These are phyloP conservation scores for Trematomus bernacchii DNA, from an alignment of 2,797 vertebrate species.

Conservation along the genomic window DNA sequence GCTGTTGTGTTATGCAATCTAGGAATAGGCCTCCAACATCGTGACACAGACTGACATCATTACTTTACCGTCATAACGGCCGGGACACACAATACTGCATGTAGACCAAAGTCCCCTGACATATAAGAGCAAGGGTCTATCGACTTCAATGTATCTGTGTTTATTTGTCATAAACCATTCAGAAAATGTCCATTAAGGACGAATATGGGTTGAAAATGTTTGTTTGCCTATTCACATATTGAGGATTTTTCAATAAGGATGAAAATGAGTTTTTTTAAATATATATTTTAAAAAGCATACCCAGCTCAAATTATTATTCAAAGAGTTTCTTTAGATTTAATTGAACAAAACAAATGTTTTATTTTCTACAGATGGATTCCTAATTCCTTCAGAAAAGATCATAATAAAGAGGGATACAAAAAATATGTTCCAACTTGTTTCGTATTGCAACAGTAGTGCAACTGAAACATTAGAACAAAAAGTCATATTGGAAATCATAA, in stretches of 20 bases:
- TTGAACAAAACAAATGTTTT: no score
- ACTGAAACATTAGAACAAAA: not conserved
- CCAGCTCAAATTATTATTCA: no score
- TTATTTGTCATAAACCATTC: not conserved
- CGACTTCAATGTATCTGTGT: not conserved
- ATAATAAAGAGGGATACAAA: not conserved
- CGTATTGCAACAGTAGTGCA: not conserved
- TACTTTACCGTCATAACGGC: constrained; percentile 9
- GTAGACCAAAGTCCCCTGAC: not conserved
- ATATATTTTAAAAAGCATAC: no score
- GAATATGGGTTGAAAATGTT: no score
- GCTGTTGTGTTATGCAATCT: not conserved
- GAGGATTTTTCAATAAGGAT: not conserved
- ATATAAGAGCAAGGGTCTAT: not conserved
- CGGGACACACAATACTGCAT: not conserved
- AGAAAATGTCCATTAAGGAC: not conserved
- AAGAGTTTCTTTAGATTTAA: no score
- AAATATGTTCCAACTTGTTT: not conserved
- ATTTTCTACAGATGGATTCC: not conserved
- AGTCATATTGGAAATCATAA: not conserved
- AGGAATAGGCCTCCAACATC: not conserved
- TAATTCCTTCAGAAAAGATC: not conserved
- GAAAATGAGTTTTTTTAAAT: no score
- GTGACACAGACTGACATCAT: constrained; percentile 28
- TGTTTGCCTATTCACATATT: not conserved